Conservation (phyloP, 2,797 vertebrate species). For the Coregonus ussuriensis region DNA sequence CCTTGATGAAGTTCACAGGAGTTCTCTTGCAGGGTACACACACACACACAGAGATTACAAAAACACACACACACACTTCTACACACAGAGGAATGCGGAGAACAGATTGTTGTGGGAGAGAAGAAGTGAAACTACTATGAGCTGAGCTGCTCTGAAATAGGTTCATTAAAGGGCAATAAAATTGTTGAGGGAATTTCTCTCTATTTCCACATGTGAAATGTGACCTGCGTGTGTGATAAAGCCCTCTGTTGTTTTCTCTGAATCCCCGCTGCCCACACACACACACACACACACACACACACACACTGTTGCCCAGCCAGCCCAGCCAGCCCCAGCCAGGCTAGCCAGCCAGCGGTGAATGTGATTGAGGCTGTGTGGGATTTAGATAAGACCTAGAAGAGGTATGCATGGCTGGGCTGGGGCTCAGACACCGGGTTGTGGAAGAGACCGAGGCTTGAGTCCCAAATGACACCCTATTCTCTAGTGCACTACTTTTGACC, state of each 20-base stretch:
- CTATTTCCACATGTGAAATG: conserved; percentile 19
- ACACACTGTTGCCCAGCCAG: not conserved
- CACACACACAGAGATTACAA: not conserved
- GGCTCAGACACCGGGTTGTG: not conserved
- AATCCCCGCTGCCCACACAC: not conserved
- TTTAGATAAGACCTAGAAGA: conserved; percentile 25
- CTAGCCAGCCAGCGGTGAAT: not conserved
- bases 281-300: not conserved
- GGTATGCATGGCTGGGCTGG: not conserved
- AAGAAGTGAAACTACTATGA: conserved; percentile 39
- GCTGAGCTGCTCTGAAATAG: conserved; percentile 36
- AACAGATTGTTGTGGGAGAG: conserved; percentile 12
- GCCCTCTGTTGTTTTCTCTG: not conserved
- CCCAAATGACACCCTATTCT: not conserved
- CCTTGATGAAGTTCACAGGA: too few species aligned
- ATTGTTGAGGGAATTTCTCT: conserved; percentile 28
- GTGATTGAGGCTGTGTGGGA: conserved; percentile 23
- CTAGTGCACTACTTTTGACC: not conserved
- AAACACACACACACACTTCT: not conserved
- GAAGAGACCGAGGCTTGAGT: not conserved
- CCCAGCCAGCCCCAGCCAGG: too few species aligned
- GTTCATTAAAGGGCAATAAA: conserved; percentile 48
- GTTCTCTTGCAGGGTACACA: not conserved
- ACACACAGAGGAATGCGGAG: conserved; percentile 21
- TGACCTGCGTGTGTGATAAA: not conserved